Percentiles rank a stretch among this genome's conserved stretches.
phyloP scores from a whole-genome alignment of 2,113 vertebrate genomes.

The Heterocephalus glaber region DNA sequence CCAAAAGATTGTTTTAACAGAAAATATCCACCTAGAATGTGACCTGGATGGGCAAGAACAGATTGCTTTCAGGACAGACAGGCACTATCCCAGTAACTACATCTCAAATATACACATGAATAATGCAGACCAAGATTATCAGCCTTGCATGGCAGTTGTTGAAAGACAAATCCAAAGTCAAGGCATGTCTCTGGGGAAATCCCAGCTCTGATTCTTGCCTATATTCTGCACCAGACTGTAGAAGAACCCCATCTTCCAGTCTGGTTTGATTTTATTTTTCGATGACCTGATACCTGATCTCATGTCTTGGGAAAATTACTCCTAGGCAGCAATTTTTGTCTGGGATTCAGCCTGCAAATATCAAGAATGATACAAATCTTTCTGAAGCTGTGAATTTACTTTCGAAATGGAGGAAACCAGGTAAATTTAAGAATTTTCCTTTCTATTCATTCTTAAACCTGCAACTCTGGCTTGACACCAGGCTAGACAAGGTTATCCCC shows the following conservation, averaged over 20 bases:
- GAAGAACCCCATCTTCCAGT: background rate
- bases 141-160: background rate
- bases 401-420: background rate
- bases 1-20: background rate
- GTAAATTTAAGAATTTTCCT: background rate
- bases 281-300: background rate
- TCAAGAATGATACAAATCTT: background rate
- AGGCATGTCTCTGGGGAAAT: background rate
- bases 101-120: background rate
- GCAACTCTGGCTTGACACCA: background rate
- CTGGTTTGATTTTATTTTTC: background rate
- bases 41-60: background rate
- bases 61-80: background rate
- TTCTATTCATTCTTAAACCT: background rate
- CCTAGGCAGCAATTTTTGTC: background rate
- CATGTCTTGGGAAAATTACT: background rate
- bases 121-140: background rate
- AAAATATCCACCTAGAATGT: conserved; percentile 4
- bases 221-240: background rate
- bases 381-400: background rate
- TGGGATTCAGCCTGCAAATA: conserved; percentile 27
- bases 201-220: accelerated
- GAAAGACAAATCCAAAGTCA: background rate
- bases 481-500: background rate
- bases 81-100: background rate